phyloP scores from a whole-genome alignment of 2,888 invertebrate genomes.

The Lycophotia porphyrea region DNA sequence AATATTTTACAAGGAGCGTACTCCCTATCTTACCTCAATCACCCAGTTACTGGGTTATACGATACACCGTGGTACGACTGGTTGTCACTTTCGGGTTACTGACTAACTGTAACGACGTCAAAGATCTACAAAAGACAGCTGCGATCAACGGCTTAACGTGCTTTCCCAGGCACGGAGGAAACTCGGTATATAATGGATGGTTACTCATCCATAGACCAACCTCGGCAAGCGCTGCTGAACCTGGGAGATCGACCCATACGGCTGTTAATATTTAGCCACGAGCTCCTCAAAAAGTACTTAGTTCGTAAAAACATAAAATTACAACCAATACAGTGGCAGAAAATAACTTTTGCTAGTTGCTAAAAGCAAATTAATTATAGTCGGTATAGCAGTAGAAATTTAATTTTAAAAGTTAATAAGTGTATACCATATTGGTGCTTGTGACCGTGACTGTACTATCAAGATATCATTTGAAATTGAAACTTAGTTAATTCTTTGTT shows the following conservation, averaged over 20 bases:
- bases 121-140: too few relatives aligned
- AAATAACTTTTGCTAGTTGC: neutral
- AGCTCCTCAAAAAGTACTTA: neutral
- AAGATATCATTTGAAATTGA: conserved; percentile 5
- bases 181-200: too few relatives aligned
- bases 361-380: neutral
- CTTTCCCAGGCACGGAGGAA: too few relatives aligned
- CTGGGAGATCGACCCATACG: neutral
- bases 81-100: too few relatives aligned
- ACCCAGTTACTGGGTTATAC: too few relatives aligned
- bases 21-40: too few relatives aligned
- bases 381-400: neutral
- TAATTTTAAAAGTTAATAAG: neutral
- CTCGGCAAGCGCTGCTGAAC: neutral
- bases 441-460: neutral
- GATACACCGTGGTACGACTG: too few relatives aligned
- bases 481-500: too few relatives aligned
- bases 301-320: neutral
- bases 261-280: neutral
- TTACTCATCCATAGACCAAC: neutral
- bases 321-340: neutral
- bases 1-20: too few relatives aligned
- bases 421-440: neutral
- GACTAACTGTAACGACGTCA: too few relatives aligned
- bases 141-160: too few relatives aligned